Conservation (phyloP, 2,113 vertebrate genomes). For the Brachypteracias leptosomus region DNA sequence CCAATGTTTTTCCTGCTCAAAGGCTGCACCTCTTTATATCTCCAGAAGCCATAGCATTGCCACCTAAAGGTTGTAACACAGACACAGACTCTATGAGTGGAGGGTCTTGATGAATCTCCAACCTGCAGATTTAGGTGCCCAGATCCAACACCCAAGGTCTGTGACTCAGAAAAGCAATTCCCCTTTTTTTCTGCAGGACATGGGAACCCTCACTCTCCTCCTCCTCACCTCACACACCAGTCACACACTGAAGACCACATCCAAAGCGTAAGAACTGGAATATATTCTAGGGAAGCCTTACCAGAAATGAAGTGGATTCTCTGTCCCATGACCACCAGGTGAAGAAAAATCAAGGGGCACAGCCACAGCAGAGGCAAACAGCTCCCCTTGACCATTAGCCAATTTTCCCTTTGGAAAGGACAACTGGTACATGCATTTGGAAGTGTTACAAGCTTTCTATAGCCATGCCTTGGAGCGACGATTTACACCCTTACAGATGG, state of each 20-base stretch:
- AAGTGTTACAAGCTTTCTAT: not conserved
- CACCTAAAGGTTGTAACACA: not conserved
- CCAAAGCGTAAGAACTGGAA: not conserved
- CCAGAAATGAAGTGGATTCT: not conserved
- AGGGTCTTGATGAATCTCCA: not conserved
- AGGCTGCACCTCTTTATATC: rapidly evolving
- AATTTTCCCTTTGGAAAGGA: not conserved
- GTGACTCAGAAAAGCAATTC: not conserved
- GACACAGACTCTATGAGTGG: not conserved
- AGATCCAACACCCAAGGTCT: not conserved
- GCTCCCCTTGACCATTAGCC: not conserved
- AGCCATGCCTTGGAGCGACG: not conserved
- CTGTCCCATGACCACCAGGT: not conserved
- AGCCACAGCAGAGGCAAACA: not conserved
- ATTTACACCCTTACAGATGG: not conserved
- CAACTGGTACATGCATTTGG: not conserved
- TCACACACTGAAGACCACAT: not conserved
- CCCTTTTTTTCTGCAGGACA: not conserved
- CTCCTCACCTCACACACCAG: not conserved
- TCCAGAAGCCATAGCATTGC: not conserved
- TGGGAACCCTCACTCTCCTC: not conserved
- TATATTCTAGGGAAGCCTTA: not conserved
- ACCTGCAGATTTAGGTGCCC: not conserved
- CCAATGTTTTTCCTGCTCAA: not conserved
- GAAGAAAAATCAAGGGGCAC: not conserved